Conservation (phyloP, 2,888 invertebrate species). For the Sminthurides aquaticus region DNA sequence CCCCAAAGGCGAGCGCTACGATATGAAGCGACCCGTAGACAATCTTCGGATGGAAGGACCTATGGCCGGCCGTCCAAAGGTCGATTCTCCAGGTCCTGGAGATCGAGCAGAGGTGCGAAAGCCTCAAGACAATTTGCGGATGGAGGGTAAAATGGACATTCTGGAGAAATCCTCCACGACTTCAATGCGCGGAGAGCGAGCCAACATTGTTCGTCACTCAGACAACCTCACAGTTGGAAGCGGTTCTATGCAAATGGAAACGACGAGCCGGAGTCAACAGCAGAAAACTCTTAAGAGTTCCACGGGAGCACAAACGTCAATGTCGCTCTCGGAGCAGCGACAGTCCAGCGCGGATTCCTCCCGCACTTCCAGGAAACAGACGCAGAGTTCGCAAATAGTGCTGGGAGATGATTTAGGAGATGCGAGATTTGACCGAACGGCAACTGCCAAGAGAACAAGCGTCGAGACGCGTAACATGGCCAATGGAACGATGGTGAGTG, state of each 20-base stretch:
- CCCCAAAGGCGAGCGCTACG: constrained; percentile 16
- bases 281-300: constrained; percentile 18
- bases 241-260: constrained; percentile 37
- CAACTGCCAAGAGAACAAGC: constrained; percentile 33
- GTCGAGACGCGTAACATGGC: constrained; percentile 33
- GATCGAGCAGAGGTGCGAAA: constrained; percentile 46
- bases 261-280: constrained; percentile 24
- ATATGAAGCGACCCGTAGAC: constrained; percentile 29
- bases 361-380: constrained; percentile 17
- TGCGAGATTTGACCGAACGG: constrained; percentile 37
- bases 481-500: constrained; percentile 39
- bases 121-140: constrained; percentile 55
- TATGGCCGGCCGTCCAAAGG: constrained; percentile 45
- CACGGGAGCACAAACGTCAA: neutral
- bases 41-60: constrained; percentile 37
- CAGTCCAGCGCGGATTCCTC: constrained; percentile 16
- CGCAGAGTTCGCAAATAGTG: constrained; percentile 30
- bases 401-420: constrained; percentile 39
- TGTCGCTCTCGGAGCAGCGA: neutral
- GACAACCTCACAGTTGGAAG: constrained; percentile 42
- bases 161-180: constrained; percentile 15
- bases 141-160: constrained; percentile 54
- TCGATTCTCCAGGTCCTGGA: constrained; percentile 47
- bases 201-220: constrained; percentile 32
- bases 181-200: constrained; percentile 36